Evolutionary conservation across 2,888 invertebrate genomes (phyloP).

Genomic region (Chrysodeixis includens): DNA sequence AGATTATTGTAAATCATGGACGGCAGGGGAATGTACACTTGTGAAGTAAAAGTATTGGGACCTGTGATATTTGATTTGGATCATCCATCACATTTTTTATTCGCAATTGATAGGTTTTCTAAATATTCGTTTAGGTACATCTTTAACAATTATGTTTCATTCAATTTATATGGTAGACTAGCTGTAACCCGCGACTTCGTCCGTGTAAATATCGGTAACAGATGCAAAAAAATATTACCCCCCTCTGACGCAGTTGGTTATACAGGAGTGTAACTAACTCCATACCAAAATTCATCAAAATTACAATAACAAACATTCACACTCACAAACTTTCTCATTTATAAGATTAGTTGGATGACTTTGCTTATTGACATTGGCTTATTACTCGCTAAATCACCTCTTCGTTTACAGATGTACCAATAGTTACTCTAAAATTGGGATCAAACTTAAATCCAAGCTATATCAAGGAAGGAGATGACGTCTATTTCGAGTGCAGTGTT

Average conservation of each 20-base stretch:
- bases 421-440: slow-evolving; percentile 94
- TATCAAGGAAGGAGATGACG: slow-evolving; percentile 96
- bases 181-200: too few relatives aligned
- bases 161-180: too few relatives aligned
- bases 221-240: too few relatives aligned
- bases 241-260: too few relatives aligned
- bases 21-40: not conserved
- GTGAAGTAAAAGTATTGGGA: not conserved
- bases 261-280: too few relatives aligned
- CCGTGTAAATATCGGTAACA: too few relatives aligned
- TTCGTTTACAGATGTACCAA: slow-evolving; percentile 92
- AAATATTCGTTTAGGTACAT: not conserved
- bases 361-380: not conserved
- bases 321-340: too few relatives aligned
- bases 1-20: not conserved
- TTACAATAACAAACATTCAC: too few relatives aligned
- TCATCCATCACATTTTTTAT: not conserved
- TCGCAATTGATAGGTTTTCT: not conserved
- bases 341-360: too few relatives aligned
- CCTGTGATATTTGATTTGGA: not conserved
- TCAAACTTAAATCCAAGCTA: slow-evolving; percentile 94
- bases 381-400: not conserved
- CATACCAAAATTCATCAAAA: too few relatives aligned
- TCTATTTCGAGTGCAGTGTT: slow-evolving; percentile 97
- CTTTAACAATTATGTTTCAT: too few relatives aligned